Evolutionary conservation across 1,140 invertebrate species (phyloP).

Genomic region (Drosophila littoralis): DNA sequence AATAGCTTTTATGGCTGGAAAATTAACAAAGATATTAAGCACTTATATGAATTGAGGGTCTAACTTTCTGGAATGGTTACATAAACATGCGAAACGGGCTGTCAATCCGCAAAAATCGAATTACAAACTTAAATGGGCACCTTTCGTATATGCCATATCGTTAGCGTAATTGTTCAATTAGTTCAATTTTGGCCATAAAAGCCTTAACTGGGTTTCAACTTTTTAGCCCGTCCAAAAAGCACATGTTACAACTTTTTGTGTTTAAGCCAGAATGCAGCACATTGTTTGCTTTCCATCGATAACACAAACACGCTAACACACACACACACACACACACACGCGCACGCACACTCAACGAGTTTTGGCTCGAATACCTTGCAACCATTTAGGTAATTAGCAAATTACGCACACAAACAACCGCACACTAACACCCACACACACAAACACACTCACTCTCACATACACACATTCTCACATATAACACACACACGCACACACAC

Average conservation of each 20-base stretch:
- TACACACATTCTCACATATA: neutral
- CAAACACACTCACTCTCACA: neutral
- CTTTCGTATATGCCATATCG: constrained; percentile 34
- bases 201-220: constrained; percentile 11
- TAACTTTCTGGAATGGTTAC: neutral
- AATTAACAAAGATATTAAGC: neutral
- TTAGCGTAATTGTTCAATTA: constrained; percentile 52
- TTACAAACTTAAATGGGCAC: constrained; percentile 13
- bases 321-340: neutral
- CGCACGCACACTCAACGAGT: constrained; percentile 5
- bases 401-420: constrained; percentile 55
- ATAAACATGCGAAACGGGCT: neutral
- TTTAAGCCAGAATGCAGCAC: constrained; percentile 19
- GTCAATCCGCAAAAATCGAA: neutral
- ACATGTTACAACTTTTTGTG: constrained; percentile 10
- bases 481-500: constrained; percentile 1
- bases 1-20: neutral
- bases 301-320: neutral
- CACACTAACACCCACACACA: constrained; percentile 7
- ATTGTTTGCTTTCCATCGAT: constrained; percentile 38
- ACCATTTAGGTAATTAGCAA: constrained; percentile 77
- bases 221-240: constrained; percentile 1
- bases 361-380: constrained; percentile 41
- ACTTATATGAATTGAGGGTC: neutral
- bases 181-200: constrained; percentile 19